Conservation (phyloP, 2,888 invertebrate genomes). For the Neocrepidodera transversa region DNA sequence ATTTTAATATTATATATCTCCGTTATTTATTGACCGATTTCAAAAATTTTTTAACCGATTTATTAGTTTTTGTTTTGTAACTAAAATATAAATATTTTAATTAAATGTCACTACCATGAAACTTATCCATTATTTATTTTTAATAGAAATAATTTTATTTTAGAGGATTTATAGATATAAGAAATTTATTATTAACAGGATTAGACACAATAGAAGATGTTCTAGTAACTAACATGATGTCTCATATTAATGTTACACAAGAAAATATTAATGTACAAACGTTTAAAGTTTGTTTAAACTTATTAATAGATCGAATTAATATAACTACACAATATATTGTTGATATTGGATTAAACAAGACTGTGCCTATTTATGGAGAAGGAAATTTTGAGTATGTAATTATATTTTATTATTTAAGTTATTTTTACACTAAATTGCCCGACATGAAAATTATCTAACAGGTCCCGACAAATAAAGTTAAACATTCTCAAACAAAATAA, state of each 20-base stretch:
- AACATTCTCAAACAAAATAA: too few species aligned
- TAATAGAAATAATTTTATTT: neutral
- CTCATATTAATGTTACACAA: neutral
- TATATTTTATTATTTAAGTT: too few species aligned
- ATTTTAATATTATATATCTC: too few species aligned
- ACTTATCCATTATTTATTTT: too few species aligned
- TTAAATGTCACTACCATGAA: too few species aligned
- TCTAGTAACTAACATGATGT: neutral
- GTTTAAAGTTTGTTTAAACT: constrained; percentile 4
- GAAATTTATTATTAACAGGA: neutral
- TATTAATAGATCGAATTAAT: neutral
- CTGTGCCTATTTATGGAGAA: constrained; percentile 15
- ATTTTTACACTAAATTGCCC: too few species aligned
- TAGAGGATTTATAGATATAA: neutral
- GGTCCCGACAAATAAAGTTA: too few species aligned
- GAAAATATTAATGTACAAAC: neutral
- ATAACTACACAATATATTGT: neutral
- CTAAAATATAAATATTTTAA: too few species aligned
- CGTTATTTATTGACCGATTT: too few species aligned
- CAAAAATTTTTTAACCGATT: too few species aligned
- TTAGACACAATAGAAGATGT: neutral
- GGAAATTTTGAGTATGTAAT: constrained; percentile 13
- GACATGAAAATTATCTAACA: too few species aligned
- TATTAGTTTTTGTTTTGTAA: too few species aligned
- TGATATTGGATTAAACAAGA: constrained; percentile 2